Percentiles rank a stretch among this genome's conserved stretches.
Conservation (phyloP, 2,113 vertebrate species). For the Muntiacus reevesi region DNA sequence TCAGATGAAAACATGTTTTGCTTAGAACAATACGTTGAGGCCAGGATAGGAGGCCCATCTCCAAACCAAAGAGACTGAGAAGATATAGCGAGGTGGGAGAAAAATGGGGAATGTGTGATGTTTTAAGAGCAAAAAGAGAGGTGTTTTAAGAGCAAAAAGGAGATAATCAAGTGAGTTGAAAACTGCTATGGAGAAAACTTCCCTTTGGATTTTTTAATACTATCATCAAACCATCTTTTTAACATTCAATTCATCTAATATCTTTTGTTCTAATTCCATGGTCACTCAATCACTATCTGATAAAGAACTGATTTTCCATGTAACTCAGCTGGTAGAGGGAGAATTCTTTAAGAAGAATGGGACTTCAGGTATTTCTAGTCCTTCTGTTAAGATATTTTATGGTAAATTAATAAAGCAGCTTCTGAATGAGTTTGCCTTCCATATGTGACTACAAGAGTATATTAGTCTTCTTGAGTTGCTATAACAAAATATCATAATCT, state of each 20-base stretch:
- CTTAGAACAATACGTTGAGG: not conserved
- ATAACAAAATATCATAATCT: not conserved
- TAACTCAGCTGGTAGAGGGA: not conserved
- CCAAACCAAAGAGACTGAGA: not conserved
- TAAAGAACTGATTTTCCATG: not conserved
- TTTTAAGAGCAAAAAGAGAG: not conserved
- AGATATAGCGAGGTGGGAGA: not conserved
- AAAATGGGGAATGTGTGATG: not conserved
- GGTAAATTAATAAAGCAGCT: not conserved
- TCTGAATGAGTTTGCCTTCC: not conserved
- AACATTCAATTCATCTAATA: not conserved
- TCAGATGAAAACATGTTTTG: not conserved
- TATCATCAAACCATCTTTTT: not conserved
- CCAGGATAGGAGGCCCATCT: not conserved
- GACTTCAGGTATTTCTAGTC: not conserved
- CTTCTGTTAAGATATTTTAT: not conserved
- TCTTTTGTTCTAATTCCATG: not conserved
- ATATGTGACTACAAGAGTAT: not conserved
- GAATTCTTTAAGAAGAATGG: not conserved
- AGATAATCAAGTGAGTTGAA: not conserved
- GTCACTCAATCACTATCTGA: not conserved
- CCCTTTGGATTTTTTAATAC: not conserved
- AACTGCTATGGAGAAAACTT: not conserved
- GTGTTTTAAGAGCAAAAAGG: not conserved
- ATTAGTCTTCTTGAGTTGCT: not conserved